Evolutionary conservation across 1,140 invertebrate genomes (phyloP), one percentile per base, ranked within the genome.

Genomic region (Calephelis virginiensis): DNA sequence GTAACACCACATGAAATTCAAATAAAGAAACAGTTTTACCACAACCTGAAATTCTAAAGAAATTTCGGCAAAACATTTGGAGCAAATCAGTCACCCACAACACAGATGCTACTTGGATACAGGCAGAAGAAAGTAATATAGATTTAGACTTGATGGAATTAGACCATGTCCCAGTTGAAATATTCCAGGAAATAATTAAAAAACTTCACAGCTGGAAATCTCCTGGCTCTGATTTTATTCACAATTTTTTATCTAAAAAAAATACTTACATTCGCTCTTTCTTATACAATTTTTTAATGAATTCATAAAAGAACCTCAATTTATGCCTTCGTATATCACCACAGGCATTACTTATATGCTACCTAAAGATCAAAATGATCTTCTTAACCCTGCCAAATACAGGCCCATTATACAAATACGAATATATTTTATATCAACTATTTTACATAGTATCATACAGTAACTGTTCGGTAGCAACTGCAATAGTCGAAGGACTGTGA

Each of bases 191-290:
- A 17, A 17, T 3, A 17, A 17, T 17, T 17, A 17, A 17, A 50
- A 50, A 50, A 17, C 8, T 50, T 13, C 46, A 69, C 13, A 73
- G 67, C 12, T 73, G 68, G 65, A 67, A 73, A 66, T 45, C 63
- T 1, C 56, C 71, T 10, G 63, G 66, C 7, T 68, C 66, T 2
- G 71, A 73, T 49, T 46, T 45, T 12, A 65, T 72, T 28, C 66
- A 70, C 61, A 70, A 67, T 13, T 73, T 59, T 12, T 73, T 63
- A 65, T 69, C 64, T 28, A 72, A 72, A 61, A 69, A 69, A 56
- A 61, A 69, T 17, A 65, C 65, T 6, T 28, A 10, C n/a, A 50
- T 17, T 11, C 72, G 70, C 17, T 4, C 63, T 17, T 48, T 17
- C 11, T 43, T 70, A 53, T 13, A 50, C 9, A 63, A 60, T 9